Conservation (phyloP, 2,113 vertebrate genomes). For the Vimba vimba region DNA sequence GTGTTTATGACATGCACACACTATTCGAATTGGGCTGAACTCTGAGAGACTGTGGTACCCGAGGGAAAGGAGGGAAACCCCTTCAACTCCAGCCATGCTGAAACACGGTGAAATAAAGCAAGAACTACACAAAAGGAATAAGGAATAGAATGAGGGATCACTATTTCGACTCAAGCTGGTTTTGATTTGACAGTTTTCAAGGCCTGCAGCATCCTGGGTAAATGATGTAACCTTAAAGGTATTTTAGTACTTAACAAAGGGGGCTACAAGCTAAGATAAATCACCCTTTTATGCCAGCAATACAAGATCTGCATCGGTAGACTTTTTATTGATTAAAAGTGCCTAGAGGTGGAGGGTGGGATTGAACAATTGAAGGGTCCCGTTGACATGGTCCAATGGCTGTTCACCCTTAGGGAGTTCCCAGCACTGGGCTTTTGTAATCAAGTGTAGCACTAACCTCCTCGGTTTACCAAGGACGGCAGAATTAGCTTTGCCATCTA, state of each 20-base stretch:
- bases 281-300: background rate
- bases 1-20: conserved; percentile 63
- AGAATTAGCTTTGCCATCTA: background rate
- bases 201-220: conserved; percentile 1
- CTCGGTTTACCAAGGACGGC: conserved; percentile 38
- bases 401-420: conserved; percentile 45
- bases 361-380: conserved; percentile 14
- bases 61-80: conserved; percentile 66
- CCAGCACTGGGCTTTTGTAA: conserved; percentile 39
- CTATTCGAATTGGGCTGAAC: conserved; percentile 58
- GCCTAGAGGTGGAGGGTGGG: background rate
- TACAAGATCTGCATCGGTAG: background rate
- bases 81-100: conserved; percentile 55
- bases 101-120: conserved; percentile 41
- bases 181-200: conserved; percentile 19
- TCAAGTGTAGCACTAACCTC: conserved; percentile 30
- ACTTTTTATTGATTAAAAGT: background rate
- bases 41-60: conserved; percentile 59
- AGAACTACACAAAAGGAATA: conserved; percentile 26
- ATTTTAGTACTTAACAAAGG: background rate
- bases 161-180: background rate
- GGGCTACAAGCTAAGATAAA: conserved; percentile 13
- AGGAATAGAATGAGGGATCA: conserved; percentile 41
- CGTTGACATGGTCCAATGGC: conserved; percentile 30
- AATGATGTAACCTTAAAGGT: conserved; percentile 16